Evolutionary conservation across 1,140 invertebrate genomes (phyloP).

Genomic region (Drosophila quadrilineata): DNA sequence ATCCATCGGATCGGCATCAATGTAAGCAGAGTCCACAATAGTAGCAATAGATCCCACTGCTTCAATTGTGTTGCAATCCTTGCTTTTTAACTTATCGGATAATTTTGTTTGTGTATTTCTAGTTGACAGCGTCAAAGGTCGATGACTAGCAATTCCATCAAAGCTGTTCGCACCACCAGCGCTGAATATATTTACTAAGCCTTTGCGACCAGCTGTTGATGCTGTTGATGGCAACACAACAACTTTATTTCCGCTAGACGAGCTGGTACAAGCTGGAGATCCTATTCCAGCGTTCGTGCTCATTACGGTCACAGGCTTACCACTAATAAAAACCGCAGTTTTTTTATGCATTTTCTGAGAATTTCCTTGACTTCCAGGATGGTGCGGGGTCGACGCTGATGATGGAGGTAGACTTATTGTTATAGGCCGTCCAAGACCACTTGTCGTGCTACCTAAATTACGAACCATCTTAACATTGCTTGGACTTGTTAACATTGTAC

Average conservation of each 20-base stretch:
- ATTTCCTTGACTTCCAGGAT: conserved; percentile 6
- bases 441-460: conserved; percentile 79
- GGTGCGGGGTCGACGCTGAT: conserved; percentile 18
- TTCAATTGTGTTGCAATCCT: conserved; percentile 57
- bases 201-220: conserved; percentile 57
- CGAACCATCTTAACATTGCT: conserved; percentile 87
- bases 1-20: conserved; percentile 62
- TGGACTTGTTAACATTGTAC: conserved; percentile 79
- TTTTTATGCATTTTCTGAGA: conserved; percentile 81
- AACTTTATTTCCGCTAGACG: conserved; percentile 46
- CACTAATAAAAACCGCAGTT: conserved; percentile 84
- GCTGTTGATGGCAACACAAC: conserved; percentile 81
- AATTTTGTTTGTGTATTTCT: conserved; percentile 63
- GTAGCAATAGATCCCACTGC: conserved; percentile 30
- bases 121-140: conserved; percentile 53
- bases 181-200: conserved; percentile 72
- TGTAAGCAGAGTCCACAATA: conserved; percentile 22
- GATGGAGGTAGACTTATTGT: conserved; percentile 86
- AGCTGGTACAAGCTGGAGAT: conserved; percentile 58
- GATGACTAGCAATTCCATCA: conserved; percentile 13
- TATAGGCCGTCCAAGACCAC: conserved; percentile 84
- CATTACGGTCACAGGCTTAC: conserved; percentile 87
- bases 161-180: conserved; percentile 13
- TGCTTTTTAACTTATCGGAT: conserved; percentile 34
- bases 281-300: conserved; percentile 72